Percentiles rank a stretch among this genome's conserved stretches.
These are phyloP conservation scores for Phoxinus dragarum DNA, from an alignment of 2,797 vertebrate species.

Conservation along the genomic window DNA sequence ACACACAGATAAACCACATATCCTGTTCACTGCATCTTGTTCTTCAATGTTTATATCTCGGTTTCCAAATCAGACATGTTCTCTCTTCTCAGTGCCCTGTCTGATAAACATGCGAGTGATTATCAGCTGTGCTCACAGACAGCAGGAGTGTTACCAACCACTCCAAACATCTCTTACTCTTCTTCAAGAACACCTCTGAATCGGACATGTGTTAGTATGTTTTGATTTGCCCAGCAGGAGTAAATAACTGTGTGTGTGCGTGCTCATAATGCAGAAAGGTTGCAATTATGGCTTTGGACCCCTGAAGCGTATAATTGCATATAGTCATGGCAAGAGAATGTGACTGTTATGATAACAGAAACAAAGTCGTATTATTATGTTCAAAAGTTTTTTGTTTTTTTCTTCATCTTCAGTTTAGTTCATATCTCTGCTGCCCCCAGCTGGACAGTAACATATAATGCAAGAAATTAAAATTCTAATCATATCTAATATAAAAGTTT, in stretches of 20 bases:
- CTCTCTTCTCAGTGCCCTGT: conserved; percentile 2
- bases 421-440: conserved; percentile 55
- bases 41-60: not conserved
- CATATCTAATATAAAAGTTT: too few relatives aligned
- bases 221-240: conserved; percentile 38
- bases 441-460: conserved; percentile 29
- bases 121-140: not conserved
- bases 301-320: conserved; percentile 33
- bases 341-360: conserved; percentile 20
- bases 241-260: not conserved
- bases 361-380: not conserved
- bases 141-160: conserved; percentile 9
- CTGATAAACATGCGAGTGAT: not conserved
- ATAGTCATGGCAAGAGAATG: conserved; percentile 12
- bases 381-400: not conserved
- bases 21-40: not conserved
- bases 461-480: not conserved
- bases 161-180: conserved; percentile 26
- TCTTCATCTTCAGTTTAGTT: not conserved
- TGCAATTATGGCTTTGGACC: conserved; percentile 33
- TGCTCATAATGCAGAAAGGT: not conserved
- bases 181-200: conserved; percentile 15
- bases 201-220: conserved; percentile 35
- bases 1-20: not conserved
- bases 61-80: conserved; percentile 7